These are phyloP conservation scores for Pectinophora gossypiella DNA, from an alignment of 1,140 invertebrate genomes.

Conservation along the genomic window DNA sequence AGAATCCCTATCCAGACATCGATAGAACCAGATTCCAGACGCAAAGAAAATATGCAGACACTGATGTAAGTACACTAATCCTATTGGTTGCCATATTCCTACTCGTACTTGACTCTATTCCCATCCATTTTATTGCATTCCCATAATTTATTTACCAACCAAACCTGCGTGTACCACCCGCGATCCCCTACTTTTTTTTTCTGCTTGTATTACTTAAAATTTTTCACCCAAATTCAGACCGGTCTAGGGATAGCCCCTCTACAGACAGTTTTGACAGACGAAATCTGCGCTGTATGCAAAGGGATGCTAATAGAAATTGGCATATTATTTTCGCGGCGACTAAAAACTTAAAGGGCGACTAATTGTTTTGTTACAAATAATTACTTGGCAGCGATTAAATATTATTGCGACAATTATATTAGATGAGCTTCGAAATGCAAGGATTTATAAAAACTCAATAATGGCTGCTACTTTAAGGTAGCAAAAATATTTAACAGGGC, in stretches of 20 bases:
- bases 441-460: too few relatives aligned
- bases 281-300: neutral
- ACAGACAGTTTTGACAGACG: neutral
- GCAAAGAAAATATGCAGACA: slow-evolving; percentile 1
- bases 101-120: neutral
- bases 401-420: too few relatives aligned
- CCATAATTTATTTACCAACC: neutral
- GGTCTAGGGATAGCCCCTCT: neutral
- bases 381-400: too few relatives aligned
- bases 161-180: too few relatives aligned
- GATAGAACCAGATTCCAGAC: slow-evolving; percentile 5
- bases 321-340: too few relatives aligned
- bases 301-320: neutral
- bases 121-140: neutral
- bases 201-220: slow-evolving; percentile 5
- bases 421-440: too few relatives aligned
- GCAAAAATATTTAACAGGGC: too few relatives aligned
- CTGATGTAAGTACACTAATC: slow-evolving; percentile 1
- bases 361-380: too few relatives aligned
- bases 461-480: too few relatives aligned
- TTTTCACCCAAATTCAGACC: slow-evolving; percentile 3
- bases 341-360: too few relatives aligned
- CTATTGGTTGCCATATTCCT: slow-evolving; percentile 6
- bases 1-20: slow-evolving; percentile 5
- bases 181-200: too few relatives aligned